phyloP scores from a whole-genome alignment of 2,888 invertebrate species.

The Sarcophaga subvicina region DNA sequence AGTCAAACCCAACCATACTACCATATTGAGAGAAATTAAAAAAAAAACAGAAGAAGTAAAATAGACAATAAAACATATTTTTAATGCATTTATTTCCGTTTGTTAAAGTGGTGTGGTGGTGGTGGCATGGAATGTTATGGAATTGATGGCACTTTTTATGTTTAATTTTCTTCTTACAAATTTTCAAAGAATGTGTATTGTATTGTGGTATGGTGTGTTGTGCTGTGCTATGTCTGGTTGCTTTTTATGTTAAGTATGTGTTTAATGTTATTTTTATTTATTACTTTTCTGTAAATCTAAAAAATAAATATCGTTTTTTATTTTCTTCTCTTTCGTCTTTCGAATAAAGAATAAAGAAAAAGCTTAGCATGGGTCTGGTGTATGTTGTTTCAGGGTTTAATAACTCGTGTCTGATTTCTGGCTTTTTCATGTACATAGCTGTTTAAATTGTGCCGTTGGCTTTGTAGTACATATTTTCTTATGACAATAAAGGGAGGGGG shows the following conservation, averaged over 20 bases:
- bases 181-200: neutral
- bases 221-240: neutral
- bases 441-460: neutral
- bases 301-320: slow-evolving; percentile 52
- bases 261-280: slow-evolving; percentile 58
- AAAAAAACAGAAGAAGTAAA: slow-evolving; percentile 8
- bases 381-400: slow-evolving; percentile 40
- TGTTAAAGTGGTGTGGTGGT: slow-evolving; percentile 18
- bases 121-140: neutral
- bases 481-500: neutral
- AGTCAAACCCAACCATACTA: neutral
- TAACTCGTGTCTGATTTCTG: slow-evolving; percentile 64
- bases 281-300: slow-evolving; percentile 55
- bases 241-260: slow-evolving; percentile 20
- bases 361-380: slow-evolving; percentile 65
- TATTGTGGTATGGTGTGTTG: neutral
- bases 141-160: slow-evolving; percentile 15
- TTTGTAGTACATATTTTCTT: neutral
- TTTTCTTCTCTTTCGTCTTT: neutral
- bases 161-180: neutral
- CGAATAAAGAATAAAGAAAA: slow-evolving; percentile 12
- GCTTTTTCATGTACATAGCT: neutral
- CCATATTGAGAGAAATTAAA: neutral
- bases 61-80: slow-evolving; percentile 48
- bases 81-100: slow-evolving; percentile 59